A percentile compares a stretch with the other conserved stretches of the same genome.
Evolutionary conservation across 2,113 vertebrate genomes (phyloP).

Genomic region (Pollimyrus isidori): DNA sequence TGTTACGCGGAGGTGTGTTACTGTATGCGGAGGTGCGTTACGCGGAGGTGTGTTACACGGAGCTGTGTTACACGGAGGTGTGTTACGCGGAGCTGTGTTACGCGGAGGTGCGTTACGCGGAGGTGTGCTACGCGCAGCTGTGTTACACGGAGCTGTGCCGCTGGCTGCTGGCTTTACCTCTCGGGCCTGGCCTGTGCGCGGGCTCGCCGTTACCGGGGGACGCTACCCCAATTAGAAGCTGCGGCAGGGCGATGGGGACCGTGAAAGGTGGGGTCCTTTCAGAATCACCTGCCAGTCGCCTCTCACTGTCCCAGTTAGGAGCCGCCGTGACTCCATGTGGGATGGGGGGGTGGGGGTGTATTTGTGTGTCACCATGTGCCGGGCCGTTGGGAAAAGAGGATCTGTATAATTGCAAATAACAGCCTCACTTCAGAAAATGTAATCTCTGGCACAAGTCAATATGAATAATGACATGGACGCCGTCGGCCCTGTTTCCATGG

Average conservation of each 20-base stretch:
- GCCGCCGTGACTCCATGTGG: background rate
- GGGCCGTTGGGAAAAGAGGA: conserved; percentile 32
- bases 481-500: conserved; percentile 62
- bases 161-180: conserved; percentile 45
- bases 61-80: too few relatives aligned
- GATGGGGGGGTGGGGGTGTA: conserved; percentile 16
- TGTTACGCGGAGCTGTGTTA: too few relatives aligned
- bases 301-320: conserved; percentile 15
- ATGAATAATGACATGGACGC: conserved; percentile 46
- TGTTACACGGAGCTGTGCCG: conserved; percentile 47
- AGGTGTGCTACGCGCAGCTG: too few relatives aligned
- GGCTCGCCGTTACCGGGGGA: conserved; percentile 52
- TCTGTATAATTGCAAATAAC: conserved; percentile 36
- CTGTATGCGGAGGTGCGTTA: too few relatives aligned
- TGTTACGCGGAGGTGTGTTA: too few relatives aligned
- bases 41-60: too few relatives aligned
- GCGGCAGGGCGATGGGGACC: conserved; percentile 4
- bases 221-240: conserved; percentile 22
- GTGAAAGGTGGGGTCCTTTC: background rate
- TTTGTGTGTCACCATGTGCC: conserved; percentile 35
- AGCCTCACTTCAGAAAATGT: conserved; percentile 30
- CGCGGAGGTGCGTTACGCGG: too few relatives aligned
- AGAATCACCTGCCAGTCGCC: background rate
- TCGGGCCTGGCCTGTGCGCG: conserved; percentile 53
- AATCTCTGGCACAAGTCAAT: conserved; percentile 55